Evolutionary conservation across 2,888 invertebrate species (phyloP).

Genomic region (Plebejus argus): DNA sequence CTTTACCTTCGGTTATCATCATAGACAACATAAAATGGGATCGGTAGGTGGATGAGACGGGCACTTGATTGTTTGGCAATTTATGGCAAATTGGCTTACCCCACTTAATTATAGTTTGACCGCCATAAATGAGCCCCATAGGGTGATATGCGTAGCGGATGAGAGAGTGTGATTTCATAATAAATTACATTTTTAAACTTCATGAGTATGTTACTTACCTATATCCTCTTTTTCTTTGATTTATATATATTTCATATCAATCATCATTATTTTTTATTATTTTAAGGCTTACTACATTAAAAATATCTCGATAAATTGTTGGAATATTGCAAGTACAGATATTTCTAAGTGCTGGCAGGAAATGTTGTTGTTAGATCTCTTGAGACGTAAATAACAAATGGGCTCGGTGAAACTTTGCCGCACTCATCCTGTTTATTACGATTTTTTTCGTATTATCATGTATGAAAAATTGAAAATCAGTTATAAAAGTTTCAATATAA

Average conservation of each 20-base stretch:
- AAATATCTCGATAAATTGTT: constrained; percentile 26
- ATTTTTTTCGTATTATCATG: constrained; percentile 46
- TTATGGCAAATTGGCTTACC: constrained; percentile 19
- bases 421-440: constrained; percentile 67
- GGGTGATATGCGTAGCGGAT: not conserved
- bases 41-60: not conserved
- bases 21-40: not conserved
- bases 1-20: not conserved
- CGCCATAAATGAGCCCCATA: constrained; percentile 10
- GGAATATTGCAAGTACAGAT: constrained; percentile 14
- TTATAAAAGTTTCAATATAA: too few relatives aligned
- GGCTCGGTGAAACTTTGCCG: constrained; percentile 64
- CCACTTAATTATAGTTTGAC: constrained; percentile 13
- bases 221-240: not conserved
- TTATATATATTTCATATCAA: not conserved
- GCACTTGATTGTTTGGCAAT: constrained; percentile 17
- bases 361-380: constrained; percentile 68
- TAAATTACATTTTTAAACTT: not conserved
- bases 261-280: not conserved
- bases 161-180: not conserved
- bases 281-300: not conserved
- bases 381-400: constrained; percentile 76
- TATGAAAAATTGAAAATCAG: too few relatives aligned
- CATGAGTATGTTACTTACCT: not conserved
- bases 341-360: constrained; percentile 47